Evolutionary conservation across 2,888 invertebrate genomes (phyloP).

Genomic region (Xylophagus ater): DNA sequence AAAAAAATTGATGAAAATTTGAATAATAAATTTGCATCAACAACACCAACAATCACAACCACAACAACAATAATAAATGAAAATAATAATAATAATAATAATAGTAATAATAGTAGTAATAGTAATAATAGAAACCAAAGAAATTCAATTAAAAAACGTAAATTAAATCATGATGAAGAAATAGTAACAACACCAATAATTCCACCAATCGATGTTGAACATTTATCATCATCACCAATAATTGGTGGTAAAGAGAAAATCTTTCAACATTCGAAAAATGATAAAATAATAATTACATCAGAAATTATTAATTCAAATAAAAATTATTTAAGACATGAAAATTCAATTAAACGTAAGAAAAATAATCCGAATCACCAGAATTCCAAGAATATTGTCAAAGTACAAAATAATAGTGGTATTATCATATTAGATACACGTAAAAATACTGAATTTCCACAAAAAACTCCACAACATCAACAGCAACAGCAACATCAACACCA

Average conservation of each 20-base stretch:
- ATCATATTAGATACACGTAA: background rate
- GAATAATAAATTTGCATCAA: slow-evolving; percentile 9
- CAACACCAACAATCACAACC: slow-evolving; percentile 1
- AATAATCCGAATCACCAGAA: background rate
- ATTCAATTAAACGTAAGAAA: slow-evolving; percentile 6
- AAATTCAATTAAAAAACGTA: slow-evolving; percentile 10
- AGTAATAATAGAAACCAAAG: slow-evolving; percentile 9
- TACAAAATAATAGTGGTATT: slow-evolving; percentile 8
- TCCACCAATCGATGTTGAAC: background rate
- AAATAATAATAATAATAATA: slow-evolving; percentile 4
- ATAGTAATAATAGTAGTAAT: slow-evolving; percentile 1
- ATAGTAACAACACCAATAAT: background rate
- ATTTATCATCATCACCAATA: background rate
- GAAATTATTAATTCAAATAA: background rate
- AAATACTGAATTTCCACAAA: background rate
- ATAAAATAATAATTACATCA: slow-evolving; percentile 5
- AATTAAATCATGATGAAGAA: slow-evolving; percentile 6
- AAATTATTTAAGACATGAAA: too few species aligned
- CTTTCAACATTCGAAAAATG: slow-evolving; percentile 3
- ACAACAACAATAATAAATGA: slow-evolving; percentile 6
- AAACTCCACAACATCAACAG: slow-evolving; percentile 14
- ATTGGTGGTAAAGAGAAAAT: background rate
- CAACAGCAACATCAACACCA: slow-evolving; percentile 13
- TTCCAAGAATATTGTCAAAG: slow-evolving; percentile 8
- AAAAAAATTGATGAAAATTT: slow-evolving; percentile 15